Evolutionary conservation across 2,797 vertebrate genomes (phyloP).

Genomic region (Octomys mimax): DNA sequence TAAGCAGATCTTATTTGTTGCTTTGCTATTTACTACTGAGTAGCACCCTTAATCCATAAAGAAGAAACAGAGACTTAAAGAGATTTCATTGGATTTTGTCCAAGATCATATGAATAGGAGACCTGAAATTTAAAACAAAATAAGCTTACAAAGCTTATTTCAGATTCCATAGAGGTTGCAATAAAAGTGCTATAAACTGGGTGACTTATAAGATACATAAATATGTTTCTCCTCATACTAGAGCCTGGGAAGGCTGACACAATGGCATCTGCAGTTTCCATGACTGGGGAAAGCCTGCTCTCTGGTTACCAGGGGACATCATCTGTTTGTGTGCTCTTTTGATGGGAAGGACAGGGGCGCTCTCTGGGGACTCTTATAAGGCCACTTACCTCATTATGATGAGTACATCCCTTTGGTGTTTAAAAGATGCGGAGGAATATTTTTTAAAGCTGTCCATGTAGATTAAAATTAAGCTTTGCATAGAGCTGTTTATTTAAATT

Average conservation of each 20-base stretch:
- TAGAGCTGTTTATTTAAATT: not conserved
- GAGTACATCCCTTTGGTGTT: not conserved
- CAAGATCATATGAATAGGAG: not conserved
- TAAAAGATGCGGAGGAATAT: not conserved
- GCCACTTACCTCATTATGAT: not conserved
- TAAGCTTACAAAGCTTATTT: not conserved
- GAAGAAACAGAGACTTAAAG: not conserved
- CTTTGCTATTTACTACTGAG: not conserved
- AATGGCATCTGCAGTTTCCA: not conserved
- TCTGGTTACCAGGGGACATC: not conserved
- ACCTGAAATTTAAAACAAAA: not conserved
- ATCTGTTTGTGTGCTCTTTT: not conserved
- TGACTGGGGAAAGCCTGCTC: not conserved
- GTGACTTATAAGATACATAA: not conserved
- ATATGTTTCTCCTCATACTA: not conserved
- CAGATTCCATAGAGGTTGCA: not conserved
- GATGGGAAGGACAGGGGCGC: not conserved
- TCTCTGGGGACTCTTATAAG: not conserved
- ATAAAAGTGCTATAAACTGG: not conserved
- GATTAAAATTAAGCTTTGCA: not conserved
- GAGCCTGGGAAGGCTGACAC: not conserved
- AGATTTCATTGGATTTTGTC: not conserved
- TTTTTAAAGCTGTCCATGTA: not conserved
- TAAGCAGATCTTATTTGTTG: not conserved
- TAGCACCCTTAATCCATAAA: not conserved